Evolutionary conservation across 2,888 invertebrate genomes (phyloP).

Genomic region (Desoria tigrina): DNA sequence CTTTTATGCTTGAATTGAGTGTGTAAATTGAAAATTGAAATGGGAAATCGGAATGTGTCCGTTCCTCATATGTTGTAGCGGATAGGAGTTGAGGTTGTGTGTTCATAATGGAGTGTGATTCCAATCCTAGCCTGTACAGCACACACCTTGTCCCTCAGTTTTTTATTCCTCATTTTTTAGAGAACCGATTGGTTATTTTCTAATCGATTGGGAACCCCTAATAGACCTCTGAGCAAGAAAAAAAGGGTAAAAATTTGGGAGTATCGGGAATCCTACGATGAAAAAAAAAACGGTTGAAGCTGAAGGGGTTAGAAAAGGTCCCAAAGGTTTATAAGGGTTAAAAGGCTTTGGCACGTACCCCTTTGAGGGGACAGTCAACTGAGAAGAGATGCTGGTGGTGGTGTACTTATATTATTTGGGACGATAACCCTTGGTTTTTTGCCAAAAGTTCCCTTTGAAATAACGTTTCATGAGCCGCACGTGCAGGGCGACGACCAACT

Average conservation of each 20-base stretch:
- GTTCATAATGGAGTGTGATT: slow-evolving; percentile 6
- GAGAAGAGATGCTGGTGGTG: not conserved
- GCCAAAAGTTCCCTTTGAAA: not conserved
- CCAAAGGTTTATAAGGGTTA: slow-evolving; percentile 9
- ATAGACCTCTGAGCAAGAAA: slow-evolving; percentile 39
- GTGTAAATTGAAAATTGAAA: slow-evolving; percentile 36
- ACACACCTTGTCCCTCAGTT: slow-evolving; percentile 5
- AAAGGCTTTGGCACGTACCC: slow-evolving; percentile 42
- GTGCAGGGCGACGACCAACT: slow-evolving; percentile 12
- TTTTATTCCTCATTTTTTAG: not conserved
- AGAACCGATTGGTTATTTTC: slow-evolving; percentile 22
- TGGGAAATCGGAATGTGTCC: slow-evolving; percentile 25
- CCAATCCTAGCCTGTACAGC: not conserved
- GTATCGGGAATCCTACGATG: not conserved
- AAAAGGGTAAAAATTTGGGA: slow-evolving; percentile 30
- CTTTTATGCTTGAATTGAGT: slow-evolving; percentile 45
- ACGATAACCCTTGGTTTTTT: slow-evolving; percentile 10
- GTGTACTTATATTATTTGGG: slow-evolving; percentile 4
- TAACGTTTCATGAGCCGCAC: slow-evolving; percentile 4
- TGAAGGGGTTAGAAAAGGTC: slow-evolving; percentile 3
- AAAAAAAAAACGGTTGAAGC: not conserved
- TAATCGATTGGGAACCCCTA: slow-evolving; percentile 35
- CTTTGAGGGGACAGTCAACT: slow-evolving; percentile 30
- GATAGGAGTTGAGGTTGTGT: not conserved
- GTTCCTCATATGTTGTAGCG: slow-evolving; percentile 31